Percentiles rank a stretch among this genome's conserved stretches.
phyloP scores from a whole-genome alignment of 37 sponge, comb jelly and placozoan species.

The Spongilla lacustris region DNA sequence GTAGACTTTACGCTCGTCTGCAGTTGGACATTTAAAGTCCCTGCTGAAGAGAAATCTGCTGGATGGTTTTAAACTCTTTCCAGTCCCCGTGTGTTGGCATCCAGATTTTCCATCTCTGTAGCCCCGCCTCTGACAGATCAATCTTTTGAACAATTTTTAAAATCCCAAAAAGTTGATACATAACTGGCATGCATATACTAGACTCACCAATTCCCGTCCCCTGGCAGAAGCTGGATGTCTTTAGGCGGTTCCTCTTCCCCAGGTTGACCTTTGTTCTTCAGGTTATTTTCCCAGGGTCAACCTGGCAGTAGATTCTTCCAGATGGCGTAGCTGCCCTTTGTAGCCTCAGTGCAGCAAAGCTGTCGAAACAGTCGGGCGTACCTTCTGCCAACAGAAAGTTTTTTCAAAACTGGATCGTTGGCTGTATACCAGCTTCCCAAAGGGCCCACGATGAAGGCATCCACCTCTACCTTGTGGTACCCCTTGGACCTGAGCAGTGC shows the following conservation, averaged over 20 bases:
- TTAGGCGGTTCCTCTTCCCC: neutral
- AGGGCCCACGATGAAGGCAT: neutral
- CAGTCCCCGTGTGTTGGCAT: too few species aligned
- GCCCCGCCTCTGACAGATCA: too few species aligned
- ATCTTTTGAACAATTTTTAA: too few species aligned
- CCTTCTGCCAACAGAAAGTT: neutral
- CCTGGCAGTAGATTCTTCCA: neutral
- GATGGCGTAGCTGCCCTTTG: neutral
- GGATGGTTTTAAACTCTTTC: too few species aligned
- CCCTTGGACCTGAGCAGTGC: neutral
- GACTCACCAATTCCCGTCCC: neutral
- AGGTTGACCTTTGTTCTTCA: neutral
- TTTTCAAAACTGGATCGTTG: neutral
- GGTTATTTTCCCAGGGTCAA: neutral
- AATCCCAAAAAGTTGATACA: too few species aligned
- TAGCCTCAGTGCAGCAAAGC: neutral
- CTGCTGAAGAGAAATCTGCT: too few species aligned
- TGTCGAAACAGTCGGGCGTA: neutral
- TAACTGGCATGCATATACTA: too few species aligned
- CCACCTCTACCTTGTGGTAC: neutral
- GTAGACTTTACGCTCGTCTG: too few species aligned
- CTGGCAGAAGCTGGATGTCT: constrained; percentile 12
- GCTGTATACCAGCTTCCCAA: neutral
- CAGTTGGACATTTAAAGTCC: too few species aligned
- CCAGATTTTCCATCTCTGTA: too few species aligned